Conservation (phyloP, 2,797 vertebrate species). For the Pagetopsis macropterus region DNA sequence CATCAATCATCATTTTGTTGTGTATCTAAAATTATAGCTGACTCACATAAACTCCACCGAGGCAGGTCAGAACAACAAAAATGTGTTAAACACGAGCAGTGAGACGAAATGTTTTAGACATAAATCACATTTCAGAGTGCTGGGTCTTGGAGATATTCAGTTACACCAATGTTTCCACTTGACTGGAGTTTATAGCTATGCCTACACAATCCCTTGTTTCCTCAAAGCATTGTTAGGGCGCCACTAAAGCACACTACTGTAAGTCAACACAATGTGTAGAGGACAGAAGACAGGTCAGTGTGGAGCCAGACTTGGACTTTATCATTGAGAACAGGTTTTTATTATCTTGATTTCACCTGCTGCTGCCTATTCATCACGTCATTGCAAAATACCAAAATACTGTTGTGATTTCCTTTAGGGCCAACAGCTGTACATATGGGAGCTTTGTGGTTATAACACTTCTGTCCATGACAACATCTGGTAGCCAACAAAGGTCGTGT, state of each 20-base stretch:
- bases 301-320: neutral
- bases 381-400: neutral
- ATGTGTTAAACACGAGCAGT: neutral
- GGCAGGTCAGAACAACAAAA: too few relatives aligned
- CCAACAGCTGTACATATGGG: neutral
- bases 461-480: constrained; percentile 9
- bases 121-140: neutral
- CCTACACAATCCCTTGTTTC: neutral
- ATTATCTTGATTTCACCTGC: neutral
- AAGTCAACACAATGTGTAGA: neutral
- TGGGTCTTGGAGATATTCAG: neutral
- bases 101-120: neutral
- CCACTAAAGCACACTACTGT: neutral
- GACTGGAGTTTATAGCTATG: neutral
- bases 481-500: constrained; percentile 59
- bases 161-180: neutral
- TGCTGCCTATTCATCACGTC: neutral
- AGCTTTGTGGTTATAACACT: neutral
- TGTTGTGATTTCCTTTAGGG: neutral
- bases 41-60: neutral
- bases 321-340: neutral
- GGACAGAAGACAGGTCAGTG: neutral
- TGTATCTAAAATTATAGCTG: neutral
- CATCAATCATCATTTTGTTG: neutral
- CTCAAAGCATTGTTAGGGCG: neutral